Evolutionary conservation across 1,140 invertebrate genomes (phyloP), one percentile per base, ranked within the genome.

Genomic region (Chlorops oryzae): DNA sequence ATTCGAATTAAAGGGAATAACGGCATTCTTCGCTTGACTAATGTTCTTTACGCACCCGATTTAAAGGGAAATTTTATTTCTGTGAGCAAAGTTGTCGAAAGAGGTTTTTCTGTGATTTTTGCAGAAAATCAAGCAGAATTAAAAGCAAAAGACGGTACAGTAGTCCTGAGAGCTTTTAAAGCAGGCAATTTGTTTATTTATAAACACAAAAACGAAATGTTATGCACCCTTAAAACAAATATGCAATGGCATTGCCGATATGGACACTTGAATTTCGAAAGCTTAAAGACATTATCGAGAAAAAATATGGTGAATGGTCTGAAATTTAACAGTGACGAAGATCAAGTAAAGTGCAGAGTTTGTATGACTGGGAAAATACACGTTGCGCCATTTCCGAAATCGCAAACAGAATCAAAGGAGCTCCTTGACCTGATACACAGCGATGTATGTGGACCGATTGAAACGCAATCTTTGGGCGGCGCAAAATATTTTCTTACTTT

Each of bases 1-100:
- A 66, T 73, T 60, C 25, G 57, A 15, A 48, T 38, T 34, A 24
- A 17, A 17, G 27, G 21, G 12, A 12, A 13, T 32, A 12, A 25
- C 15, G 10, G n/a, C n/a, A n/a, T n/a, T n/a, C n/a, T 42, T 12
- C 9, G 15, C 4, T 15, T 50, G 5, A 42, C 28, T 22, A 27
- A 50, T 15, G 47, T 50, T 6, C 35, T 50, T 25, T 34, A 40
- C 42, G 22, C 35, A 25, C 25, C 47, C 2, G 18, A 41, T 3
- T 9, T 50, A n/a, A 24, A 34, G 12, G 20, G 25, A 15, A 50
- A 50, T 34, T 50, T 50, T 34, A 42, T 50, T 32, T 50, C 39
- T 18, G n/a, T 50, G 12, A 39, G 39, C 39, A 50, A 24, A 50
- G 18, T 32, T 12, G 6, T 12, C 25, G 25, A 7, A 32, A 32